Percentiles rank a stretch among this genome's conserved stretches.
phyloP scores from a whole-genome alignment of 1,140 invertebrate genomes.

The Diachasmimorpha longicaudata region DNA sequence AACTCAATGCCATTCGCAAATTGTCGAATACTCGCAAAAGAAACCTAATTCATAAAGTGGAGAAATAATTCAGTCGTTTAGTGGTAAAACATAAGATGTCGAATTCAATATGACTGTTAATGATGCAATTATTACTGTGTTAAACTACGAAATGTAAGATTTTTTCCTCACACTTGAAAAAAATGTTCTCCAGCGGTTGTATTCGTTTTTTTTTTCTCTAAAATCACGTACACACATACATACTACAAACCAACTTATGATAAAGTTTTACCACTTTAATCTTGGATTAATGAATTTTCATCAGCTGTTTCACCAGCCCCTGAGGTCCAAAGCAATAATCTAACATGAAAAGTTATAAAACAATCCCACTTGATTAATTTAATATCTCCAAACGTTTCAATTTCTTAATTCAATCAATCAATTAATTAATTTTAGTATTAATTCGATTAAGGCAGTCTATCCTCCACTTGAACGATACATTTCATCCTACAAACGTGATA shows the following conservation, averaged over 20 bases:
- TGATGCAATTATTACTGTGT: no score
- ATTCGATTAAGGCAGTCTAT: constrained; percentile 29
- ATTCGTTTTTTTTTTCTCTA: background rate
- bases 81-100: background rate
- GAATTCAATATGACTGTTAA: background rate
- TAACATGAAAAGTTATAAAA: background rate
- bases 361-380: background rate
- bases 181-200: no score
- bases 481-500: background rate
- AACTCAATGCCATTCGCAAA: no score
- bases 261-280: background rate
- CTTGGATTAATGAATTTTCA: background rate
- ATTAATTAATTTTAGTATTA: constrained; percentile 23
- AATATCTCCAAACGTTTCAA: background rate
- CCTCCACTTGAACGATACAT: constrained; percentile 27
- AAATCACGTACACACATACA: background rate
- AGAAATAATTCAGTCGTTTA: background rate
- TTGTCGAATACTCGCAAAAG: background rate
- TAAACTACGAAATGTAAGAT: no score
- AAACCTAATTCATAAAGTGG: background rate
- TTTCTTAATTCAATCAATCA: background rate
- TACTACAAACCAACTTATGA: background rate
- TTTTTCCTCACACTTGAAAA: no score
- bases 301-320: background rate
- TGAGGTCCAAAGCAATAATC: background rate